Evolutionary conservation across 2,113 vertebrate genomes (phyloP).

Genomic region (Monarcha castaneiventris): DNA sequence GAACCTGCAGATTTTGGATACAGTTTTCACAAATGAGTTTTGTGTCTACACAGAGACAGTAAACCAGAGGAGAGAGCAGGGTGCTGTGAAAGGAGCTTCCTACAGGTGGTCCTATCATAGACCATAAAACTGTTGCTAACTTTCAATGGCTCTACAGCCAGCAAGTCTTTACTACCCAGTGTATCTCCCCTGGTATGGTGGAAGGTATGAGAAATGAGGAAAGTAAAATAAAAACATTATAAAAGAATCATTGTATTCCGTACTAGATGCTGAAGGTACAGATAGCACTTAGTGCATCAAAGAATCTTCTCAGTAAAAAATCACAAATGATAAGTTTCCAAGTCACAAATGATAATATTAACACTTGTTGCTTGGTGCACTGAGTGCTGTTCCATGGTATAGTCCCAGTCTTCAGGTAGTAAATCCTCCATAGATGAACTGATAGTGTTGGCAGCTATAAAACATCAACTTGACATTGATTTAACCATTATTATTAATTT

Average conservation of each 20-base stretch:
- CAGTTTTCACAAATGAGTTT: not conserved
- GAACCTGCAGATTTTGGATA: not conserved
- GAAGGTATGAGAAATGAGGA: not conserved
- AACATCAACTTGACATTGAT: not conserved
- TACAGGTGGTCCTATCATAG: not conserved
- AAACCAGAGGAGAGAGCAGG: not conserved
- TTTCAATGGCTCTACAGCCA: not conserved
- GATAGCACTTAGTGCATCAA: not conserved
- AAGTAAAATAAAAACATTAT: not conserved
- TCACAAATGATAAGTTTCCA: not conserved
- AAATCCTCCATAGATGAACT: not conserved
- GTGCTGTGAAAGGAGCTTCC: not conserved
- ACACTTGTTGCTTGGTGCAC: not conserved
- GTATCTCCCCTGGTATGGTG: not conserved
- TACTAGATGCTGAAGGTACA: not conserved
- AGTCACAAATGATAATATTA: not conserved
- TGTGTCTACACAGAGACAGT: not conserved
- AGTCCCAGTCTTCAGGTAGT: not conserved
- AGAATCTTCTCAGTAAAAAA: not conserved
- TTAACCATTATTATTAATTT: not conserved
- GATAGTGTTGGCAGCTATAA: not conserved
- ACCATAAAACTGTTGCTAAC: not conserved
- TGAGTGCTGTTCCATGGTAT: not conserved
- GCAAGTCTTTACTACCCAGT: not conserved
- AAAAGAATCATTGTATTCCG: not conserved